Base-by-base conservation (phyloP, 2,797 vertebrate species). In the Danio tinwini region DNA sequence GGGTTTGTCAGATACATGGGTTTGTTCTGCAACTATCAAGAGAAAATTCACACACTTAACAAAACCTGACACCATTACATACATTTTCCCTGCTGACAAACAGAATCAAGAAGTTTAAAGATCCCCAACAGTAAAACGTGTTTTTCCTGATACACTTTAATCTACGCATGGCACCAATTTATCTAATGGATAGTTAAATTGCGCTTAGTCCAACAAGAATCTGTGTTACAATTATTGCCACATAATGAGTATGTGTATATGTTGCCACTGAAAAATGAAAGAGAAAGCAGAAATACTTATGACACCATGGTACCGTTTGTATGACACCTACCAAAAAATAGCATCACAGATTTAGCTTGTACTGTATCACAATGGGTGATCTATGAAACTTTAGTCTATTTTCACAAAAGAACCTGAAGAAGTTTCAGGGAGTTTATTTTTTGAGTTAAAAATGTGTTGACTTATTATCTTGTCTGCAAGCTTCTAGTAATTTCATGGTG, bases 241-340 rank as follows among this genome's bases (percentile, higher is more conserved):
- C 59, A 75, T 39, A 47, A 17, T 45, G 12, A 9, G 19, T 2
- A 47, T 71, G 12, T 19, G 52, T 58, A 29, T 29, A 29, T 29
- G 53, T 73, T 73, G 29, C 56, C 44, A 74, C 3, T 61, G 6
- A 62, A 78, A 72, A 53, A 45, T 62, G 9, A 78, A 75, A 47
- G 5, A 19, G 2, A 63, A 52, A 61, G 47, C 19, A 50, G n/a
- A 19, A 53, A 75, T 44, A 3, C 68, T 40, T 45, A 45, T 61
- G 67, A 78, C 56, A 42, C 50, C 40, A 64, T 56, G 68, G 77
- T 79, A 79, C 69, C 69, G 53, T 72, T 62, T 19, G 29, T 63
- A 8, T 29, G 52, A 62, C 16, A 13, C 49, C 14, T 19, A 71
- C 45, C 44, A 50, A 29, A n/a, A 76, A 37, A 1, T 67, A 47